A percentile compares a stretch with the other conserved stretches of the same genome.
Conservation (phyloP, 2,797 vertebrate species). For the Alfaro cultratus region DNA sequence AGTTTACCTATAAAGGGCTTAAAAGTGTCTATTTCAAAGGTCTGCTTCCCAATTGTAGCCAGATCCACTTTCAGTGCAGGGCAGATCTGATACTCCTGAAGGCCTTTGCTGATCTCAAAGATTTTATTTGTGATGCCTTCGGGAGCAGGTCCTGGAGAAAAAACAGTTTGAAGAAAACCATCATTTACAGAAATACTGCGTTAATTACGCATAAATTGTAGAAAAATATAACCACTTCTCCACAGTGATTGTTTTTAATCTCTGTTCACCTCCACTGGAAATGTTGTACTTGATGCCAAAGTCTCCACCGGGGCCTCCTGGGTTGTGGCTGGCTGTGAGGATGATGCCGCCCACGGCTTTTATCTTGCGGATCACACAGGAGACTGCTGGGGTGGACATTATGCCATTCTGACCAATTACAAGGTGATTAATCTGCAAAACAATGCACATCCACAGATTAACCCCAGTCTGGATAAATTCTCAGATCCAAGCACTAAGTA, state of each 20-base stretch:
- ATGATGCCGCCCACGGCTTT: conserved; percentile 97
- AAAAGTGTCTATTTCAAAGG: conserved; percentile 95
- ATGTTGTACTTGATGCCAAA: conserved; percentile 99
- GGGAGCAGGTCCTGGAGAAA: conserved; percentile 91
- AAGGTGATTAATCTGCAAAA: conserved; percentile 87
- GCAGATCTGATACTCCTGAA: conserved; percentile 95
- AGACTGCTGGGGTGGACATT: conserved; percentile 96
- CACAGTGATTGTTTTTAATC: neutral
- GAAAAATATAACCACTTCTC: neutral
- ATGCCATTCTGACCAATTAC: conserved; percentile 97
- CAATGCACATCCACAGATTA: neutral
- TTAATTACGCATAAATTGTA: neutral
- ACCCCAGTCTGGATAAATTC: neutral
- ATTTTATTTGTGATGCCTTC: conserved; percentile 96
- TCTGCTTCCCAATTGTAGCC: conserved; percentile 90
- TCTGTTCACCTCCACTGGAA: conserved; percentile 89
- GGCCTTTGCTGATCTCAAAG: conserved; percentile 93
- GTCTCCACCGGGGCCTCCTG: conserved; percentile 93
- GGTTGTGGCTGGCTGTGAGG: conserved; percentile 97
- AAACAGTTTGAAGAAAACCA: neutral
- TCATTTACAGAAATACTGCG: neutral
- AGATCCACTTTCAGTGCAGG: conserved; percentile 94
- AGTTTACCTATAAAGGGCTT: conserved; percentile 91
- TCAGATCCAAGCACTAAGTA: neutral
- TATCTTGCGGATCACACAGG: conserved; percentile 95